phyloP scores from a whole-genome alignment of 1,140 invertebrate species.

The Apis mellifera region Amel_HAv3.1 CM009933.2:8375001-8375500 shows the following conservation, averaged over 20 bases:
- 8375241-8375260: background rate
- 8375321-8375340: background rate
- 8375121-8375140: slow-evolving; percentile 52
- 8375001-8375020: slow-evolving; percentile 57
- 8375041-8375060: slow-evolving; percentile 50
- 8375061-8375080: slow-evolving; percentile 60
- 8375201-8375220: background rate
- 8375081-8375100: slow-evolving; percentile 59
- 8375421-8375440: background rate
- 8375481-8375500: background rate
- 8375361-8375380: too few species aligned
- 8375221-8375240: slow-evolving; percentile 26
- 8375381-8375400: too few species aligned
- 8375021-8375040: slow-evolving; percentile 65
- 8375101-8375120: background rate
- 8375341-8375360: too few species aligned
- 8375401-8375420: background rate
- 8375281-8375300: background rate
- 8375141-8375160: slow-evolving; percentile 42
- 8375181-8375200: background rate
- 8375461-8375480: background rate
- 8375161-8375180: slow-evolving; percentile 48
- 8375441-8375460: background rate
- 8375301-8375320: background rate
- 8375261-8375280: background rate